Percentiles rank a stretch among this genome's conserved stretches.
phyloP scores from a whole-genome alignment of 2,888 invertebrate species.

The Napeogenes inachia region DNA sequence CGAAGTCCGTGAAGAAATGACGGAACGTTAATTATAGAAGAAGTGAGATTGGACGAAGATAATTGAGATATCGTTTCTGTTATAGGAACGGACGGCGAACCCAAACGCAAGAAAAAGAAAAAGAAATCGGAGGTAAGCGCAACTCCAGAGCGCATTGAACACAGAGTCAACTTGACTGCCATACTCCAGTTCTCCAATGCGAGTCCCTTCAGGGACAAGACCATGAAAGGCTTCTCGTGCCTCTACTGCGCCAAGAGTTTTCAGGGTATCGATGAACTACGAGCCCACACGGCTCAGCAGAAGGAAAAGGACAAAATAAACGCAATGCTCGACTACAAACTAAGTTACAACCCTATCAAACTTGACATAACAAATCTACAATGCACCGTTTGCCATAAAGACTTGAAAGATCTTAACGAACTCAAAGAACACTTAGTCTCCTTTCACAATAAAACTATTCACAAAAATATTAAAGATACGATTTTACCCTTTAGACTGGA shows the following conservation, averaged over 20 bases:
- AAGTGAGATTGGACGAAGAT: conserved; percentile 52
- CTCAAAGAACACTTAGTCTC: conserved; percentile 59
- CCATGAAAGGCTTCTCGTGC: conserved; percentile 66
- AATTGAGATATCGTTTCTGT: conserved; percentile 73
- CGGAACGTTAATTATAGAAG: conserved; percentile 41
- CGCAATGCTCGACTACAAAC: conserved; percentile 67
- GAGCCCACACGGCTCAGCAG: conserved; percentile 58
- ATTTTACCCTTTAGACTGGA: conserved; percentile 66
- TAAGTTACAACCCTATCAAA: conserved; percentile 71
- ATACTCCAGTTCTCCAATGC: conserved; percentile 72
- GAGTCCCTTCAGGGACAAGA: conserved; percentile 70
- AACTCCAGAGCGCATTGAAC: conserved; percentile 69
- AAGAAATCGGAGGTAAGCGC: conserved; percentile 64
- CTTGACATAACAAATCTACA: conserved; percentile 62
- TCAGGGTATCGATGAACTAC: conserved; percentile 53
- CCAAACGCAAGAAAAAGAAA: conserved; percentile 65
- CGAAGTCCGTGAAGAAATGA: conserved; percentile 31
- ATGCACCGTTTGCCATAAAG: conserved; percentile 55
- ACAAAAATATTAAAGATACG: conserved; percentile 67
- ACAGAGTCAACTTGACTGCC: conserved; percentile 68
- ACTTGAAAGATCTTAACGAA: conserved; percentile 59
- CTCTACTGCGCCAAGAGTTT: conserved; percentile 67
- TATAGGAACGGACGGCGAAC: conserved; percentile 66
- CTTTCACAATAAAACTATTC: conserved; percentile 58
- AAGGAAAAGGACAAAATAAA: conserved; percentile 66